Evolutionary conservation across 1,140 invertebrate genomes (phyloP).

Genomic region (Ectropis grisescens): DNA sequence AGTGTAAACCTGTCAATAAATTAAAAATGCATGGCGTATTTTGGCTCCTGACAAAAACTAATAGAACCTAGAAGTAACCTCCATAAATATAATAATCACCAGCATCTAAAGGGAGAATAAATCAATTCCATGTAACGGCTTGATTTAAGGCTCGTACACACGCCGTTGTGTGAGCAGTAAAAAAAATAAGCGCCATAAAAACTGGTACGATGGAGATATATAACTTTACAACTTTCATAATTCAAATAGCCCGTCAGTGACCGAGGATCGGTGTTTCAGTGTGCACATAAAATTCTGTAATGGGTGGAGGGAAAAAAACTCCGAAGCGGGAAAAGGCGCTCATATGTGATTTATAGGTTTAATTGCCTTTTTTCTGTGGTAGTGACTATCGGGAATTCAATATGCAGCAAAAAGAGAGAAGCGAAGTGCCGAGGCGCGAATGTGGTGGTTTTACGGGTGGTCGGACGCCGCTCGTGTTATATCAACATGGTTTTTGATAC

Average conservation of each 20-base stretch:
- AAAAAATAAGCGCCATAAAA: conserved; percentile 44
- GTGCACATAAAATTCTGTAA: conserved; percentile 31
- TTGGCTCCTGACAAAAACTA: no score
- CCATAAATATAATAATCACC: no score
- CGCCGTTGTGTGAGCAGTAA: conserved; percentile 25
- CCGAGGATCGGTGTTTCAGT: conserved; percentile 18
- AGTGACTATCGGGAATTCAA: conserved; percentile 35
- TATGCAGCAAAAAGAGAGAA: conserved; percentile 42
- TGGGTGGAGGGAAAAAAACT: conserved; percentile 23
- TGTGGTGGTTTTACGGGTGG: conserved; percentile 16
- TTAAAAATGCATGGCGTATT: no score
- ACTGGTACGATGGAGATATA: conserved; percentile 40
- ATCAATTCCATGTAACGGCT: conserved; percentile 12
- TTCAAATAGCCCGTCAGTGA: conserved; percentile 43
- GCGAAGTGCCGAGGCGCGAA: conserved; percentile 18
- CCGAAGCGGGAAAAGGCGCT: conserved; percentile 23
- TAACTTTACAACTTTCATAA: conserved; percentile 51
- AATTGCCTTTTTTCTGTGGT: conserved; percentile 41
- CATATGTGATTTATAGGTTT: conserved; percentile 49
- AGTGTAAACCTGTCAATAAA: no score
- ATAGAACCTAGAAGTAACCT: no score
- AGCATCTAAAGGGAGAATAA: no score
- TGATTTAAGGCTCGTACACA: conserved; percentile 44
- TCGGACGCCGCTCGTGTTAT: neutral
- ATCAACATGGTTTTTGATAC: neutral